Percentiles rank a stretch among this genome's conserved stretches.
These are phyloP conservation scores for Acrossocheilus fasciatus DNA, from an alignment of 2,797 vertebrate species.

Conservation along the genomic window DNA sequence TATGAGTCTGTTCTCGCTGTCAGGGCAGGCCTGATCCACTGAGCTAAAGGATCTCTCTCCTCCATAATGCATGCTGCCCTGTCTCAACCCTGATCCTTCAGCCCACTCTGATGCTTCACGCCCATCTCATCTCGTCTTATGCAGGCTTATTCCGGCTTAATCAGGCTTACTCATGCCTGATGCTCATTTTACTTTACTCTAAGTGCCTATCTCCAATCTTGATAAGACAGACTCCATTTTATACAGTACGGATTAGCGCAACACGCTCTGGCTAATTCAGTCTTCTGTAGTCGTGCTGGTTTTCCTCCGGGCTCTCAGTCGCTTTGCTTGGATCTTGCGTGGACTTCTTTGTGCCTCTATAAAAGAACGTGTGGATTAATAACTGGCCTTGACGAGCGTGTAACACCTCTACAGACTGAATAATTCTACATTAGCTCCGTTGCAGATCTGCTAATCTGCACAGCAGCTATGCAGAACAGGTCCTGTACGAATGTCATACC, in stretches of 20 bases:
- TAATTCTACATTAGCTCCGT: slow-evolving; percentile 58
- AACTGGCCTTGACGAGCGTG: slow-evolving; percentile 36
- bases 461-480: slow-evolving; percentile 36
- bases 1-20: slow-evolving; percentile 37
- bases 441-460: slow-evolving; percentile 56
- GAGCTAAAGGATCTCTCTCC: slow-evolving; percentile 68
- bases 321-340: slow-evolving; percentile 38
- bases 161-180: slow-evolving; percentile 80
- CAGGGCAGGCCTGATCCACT: slow-evolving; percentile 57
- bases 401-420: slow-evolving; percentile 53
- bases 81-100: slow-evolving; percentile 76
- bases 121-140: slow-evolving; percentile 70
- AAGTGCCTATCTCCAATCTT: slow-evolving; percentile 52
- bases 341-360: slow-evolving; percentile 12
- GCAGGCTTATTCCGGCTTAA: slow-evolving; percentile 80
- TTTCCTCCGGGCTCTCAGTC: slow-evolving; percentile 70
- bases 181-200: slow-evolving; percentile 55
- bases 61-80: slow-evolving; percentile 79
- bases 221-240: slow-evolving; percentile 65
- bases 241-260: slow-evolving; percentile 72
- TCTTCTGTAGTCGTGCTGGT: slow-evolving; percentile 69
- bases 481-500: slow-evolving; percentile 38
- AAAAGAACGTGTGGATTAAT: slow-evolving; percentile 52
- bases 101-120: slow-evolving; percentile 55
- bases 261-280: slow-evolving; percentile 70